A percentile compares a stretch with the other conserved stretches of the same genome.
Conservation (phyloP, 1,140 invertebrate genomes). For the Asbolus verrucosus region DNA sequence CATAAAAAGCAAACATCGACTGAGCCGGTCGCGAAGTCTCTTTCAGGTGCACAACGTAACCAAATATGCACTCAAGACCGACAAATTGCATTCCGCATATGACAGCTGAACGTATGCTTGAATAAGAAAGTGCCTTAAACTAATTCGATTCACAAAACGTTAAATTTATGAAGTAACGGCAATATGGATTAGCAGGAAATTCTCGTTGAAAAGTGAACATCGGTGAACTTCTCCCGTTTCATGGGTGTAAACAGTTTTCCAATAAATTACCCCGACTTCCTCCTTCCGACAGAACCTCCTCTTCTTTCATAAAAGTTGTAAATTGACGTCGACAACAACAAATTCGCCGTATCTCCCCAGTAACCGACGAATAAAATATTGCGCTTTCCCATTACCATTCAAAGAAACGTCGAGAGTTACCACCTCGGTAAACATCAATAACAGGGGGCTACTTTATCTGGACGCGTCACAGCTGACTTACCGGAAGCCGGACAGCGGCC, state of each 20-base stretch:
- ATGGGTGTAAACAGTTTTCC: constrained; percentile 26
- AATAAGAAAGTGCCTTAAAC: no score
- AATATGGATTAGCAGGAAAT: constrained; percentile 36
- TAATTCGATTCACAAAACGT: no score
- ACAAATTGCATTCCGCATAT: no score
- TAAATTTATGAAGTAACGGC: constrained; percentile 22
- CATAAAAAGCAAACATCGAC: no score
- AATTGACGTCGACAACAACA: background rate
- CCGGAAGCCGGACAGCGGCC: constrained; percentile 27
- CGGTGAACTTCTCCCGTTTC: constrained; percentile 34
- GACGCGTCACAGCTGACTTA: constrained; percentile 32
- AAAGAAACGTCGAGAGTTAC: constrained; percentile 8
- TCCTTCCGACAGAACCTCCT: background rate
- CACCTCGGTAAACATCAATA: constrained; percentile 33
- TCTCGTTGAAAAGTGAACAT: constrained; percentile 14
- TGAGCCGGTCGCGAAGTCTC: no score
- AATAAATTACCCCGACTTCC: constrained; percentile 33
- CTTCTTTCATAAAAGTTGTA: constrained; percentile 24
- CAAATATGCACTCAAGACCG: no score
- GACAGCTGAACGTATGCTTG: background rate
- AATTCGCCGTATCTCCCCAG: no score
- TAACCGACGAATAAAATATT: background rate
- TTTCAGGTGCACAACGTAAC: no score
- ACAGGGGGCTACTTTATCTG: constrained; percentile 14
- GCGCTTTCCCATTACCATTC: no score